Evolutionary conservation across 2,888 invertebrate species (phyloP).

Genomic region (Athalia rosae): DNA sequence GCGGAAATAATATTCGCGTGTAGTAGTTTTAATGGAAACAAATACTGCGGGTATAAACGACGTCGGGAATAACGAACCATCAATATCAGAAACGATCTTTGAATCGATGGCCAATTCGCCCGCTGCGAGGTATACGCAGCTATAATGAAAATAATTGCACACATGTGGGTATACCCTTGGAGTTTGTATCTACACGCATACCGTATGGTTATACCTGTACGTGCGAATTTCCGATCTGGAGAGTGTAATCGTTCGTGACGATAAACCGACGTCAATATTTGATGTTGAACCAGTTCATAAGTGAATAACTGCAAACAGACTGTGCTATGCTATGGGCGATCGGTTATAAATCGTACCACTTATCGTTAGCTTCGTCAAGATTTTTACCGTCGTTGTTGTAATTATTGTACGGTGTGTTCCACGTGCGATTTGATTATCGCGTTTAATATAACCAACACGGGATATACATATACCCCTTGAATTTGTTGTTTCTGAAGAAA

Average conservation of each 20-base stretch:
- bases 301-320: conserved; percentile 34
- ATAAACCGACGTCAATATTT: conserved; percentile 36
- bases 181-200: neutral
- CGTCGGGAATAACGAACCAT: conserved; percentile 2
- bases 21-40: conserved; percentile 27
- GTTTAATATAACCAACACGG: neutral
- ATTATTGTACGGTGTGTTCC: neutral
- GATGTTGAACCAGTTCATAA: conserved; percentile 23
- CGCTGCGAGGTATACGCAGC: neutral
- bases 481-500: too few relatives aligned
- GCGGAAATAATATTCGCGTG: neutral
- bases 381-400: neutral
- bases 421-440: neutral
- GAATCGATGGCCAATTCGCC: neutral
- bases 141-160: conserved; percentile 17
- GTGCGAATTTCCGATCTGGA: conserved; percentile 28
- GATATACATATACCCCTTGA: neutral
- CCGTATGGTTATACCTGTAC: neutral
- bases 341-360: neutral
- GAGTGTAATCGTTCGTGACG: conserved; percentile 34
- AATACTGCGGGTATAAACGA: neutral
- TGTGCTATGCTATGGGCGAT: neutral
- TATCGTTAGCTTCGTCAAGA: neutral
- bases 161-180: neutral
- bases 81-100: neutral